Percentiles rank a stretch among this genome's conserved stretches.
phyloP scores from a whole-genome alignment of 2,113 vertebrate species.

The Thymallus thymallus region DNA sequence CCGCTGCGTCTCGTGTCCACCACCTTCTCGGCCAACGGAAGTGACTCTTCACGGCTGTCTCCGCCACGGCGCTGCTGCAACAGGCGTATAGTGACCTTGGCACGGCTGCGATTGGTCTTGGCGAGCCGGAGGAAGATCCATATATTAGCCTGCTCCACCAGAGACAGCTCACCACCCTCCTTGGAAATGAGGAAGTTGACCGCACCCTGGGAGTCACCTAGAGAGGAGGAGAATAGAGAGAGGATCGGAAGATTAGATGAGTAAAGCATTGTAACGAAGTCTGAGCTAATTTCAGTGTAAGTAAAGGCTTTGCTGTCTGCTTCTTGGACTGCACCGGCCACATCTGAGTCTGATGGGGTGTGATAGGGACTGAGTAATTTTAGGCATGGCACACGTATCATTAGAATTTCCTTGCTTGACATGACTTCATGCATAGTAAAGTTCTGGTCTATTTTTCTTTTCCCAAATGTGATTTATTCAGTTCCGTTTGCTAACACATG shows the following conservation, averaged over 20 bases:
- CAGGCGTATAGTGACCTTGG: slow-evolving; percentile 86
- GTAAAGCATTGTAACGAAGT: background rate
- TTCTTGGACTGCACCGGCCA: background rate
- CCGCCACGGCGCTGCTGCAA: slow-evolving; percentile 75
- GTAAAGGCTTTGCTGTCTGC: background rate
- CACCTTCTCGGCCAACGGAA: slow-evolving; percentile 83
- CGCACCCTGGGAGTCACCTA: slow-evolving; percentile 78
- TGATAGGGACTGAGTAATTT: background rate
- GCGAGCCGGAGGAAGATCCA: slow-evolving; percentile 94
- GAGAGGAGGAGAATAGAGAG: slow-evolving; percentile 50
- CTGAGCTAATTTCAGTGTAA: background rate
- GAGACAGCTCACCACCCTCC: slow-evolving; percentile 84
- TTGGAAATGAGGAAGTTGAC: slow-evolving; percentile 92
- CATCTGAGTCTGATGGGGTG: background rate
- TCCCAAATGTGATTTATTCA: background rate
- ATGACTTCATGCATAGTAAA: background rate
- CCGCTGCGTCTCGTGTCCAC: slow-evolving; percentile 92
- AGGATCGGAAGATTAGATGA: background rate
- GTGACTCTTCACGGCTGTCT: slow-evolving; percentile 59
- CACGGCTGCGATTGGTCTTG: slow-evolving; percentile 87
- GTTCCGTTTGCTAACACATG: too few relatives aligned
- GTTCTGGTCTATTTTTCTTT: too few relatives aligned
- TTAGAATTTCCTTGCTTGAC: background rate
- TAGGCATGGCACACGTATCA: background rate
- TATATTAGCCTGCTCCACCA: slow-evolving; percentile 91